Conservation (phyloP, 2,113 vertebrate species). For the Sisor rabdophorus region DNA sequence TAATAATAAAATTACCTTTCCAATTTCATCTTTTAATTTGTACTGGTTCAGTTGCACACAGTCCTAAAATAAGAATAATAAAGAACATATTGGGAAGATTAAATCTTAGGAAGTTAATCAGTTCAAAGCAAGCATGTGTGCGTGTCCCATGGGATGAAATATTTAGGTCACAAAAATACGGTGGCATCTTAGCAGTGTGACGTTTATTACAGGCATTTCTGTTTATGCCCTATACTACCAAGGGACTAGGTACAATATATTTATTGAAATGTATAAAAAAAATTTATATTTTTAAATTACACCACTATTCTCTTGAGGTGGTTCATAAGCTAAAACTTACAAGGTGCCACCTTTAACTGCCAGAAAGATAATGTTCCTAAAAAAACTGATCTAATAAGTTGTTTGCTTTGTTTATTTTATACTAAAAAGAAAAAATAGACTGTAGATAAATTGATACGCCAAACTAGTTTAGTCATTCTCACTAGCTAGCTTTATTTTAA, state of each 20-base stretch:
- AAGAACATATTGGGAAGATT: background rate
- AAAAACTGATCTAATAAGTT: background rate
- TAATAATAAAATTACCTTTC: constrained; percentile 78
- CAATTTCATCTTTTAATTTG: constrained; percentile 95
- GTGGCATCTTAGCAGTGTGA: background rate
- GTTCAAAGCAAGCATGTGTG: background rate
- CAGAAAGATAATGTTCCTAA: no score
- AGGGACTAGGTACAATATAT: no score
- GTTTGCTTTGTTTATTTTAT: background rate
- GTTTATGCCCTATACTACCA: no score
- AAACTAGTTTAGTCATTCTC: background rate
- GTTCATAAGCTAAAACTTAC: no score
- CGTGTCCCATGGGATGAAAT: background rate
- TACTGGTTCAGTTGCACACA: constrained; percentile 98
- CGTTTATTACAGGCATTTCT: no score
- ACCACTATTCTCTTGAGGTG: no score
- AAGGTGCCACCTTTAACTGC: no score
- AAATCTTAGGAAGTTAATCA: background rate
- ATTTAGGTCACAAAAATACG: background rate
- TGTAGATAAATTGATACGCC: background rate
- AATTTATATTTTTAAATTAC: no score
- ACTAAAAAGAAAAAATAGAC: background rate
- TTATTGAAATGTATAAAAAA: no score
- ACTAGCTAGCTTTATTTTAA: no score
- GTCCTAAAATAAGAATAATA: constrained; percentile 68